Conservation (phyloP, 2,888 invertebrate genomes). For the Ashinkailepas kermadecensis region DNA sequence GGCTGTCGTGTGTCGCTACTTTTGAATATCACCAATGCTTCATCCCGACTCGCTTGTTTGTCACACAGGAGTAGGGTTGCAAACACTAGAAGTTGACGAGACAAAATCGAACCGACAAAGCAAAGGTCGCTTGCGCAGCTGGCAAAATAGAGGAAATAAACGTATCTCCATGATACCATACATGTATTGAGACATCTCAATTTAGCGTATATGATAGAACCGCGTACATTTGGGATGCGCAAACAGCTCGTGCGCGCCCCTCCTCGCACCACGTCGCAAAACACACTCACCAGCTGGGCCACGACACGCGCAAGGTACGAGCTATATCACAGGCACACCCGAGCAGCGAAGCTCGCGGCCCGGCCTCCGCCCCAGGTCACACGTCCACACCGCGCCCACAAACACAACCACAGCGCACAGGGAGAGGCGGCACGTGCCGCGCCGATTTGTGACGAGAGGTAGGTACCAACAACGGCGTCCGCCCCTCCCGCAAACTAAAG, state of each 20-base stretch:
- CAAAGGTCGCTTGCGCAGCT: too few relatives aligned
- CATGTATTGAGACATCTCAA: not conserved
- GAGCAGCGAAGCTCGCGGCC: not conserved
- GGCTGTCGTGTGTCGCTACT: not conserved
- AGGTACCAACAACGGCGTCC: too few relatives aligned
- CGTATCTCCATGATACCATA: too few relatives aligned
- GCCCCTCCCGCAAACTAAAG: too few relatives aligned
- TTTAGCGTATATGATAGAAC: not conserved
- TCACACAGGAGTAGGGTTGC: not conserved
- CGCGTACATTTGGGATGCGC: not conserved
- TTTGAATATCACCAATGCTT: not conserved
- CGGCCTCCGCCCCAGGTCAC: not conserved
- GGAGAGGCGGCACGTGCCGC: too few relatives aligned
- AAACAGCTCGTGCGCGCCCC: not conserved
- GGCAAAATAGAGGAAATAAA: not conserved
- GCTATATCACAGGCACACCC: not conserved
- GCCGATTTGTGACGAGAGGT: too few relatives aligned
- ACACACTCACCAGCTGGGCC: not conserved
- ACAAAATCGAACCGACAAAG: too few relatives aligned
- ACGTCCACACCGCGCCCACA: too few relatives aligned
- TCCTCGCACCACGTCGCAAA: not conserved
- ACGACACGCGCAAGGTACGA: not conserved
- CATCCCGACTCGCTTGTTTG: not conserved
- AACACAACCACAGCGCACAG: too few relatives aligned
- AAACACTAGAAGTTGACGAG: too few relatives aligned